Evolutionary conservation across 1,140 invertebrate species (phyloP), one percentile per base, ranked within the genome.

Genomic region (Bombyx mandarina): DNA sequence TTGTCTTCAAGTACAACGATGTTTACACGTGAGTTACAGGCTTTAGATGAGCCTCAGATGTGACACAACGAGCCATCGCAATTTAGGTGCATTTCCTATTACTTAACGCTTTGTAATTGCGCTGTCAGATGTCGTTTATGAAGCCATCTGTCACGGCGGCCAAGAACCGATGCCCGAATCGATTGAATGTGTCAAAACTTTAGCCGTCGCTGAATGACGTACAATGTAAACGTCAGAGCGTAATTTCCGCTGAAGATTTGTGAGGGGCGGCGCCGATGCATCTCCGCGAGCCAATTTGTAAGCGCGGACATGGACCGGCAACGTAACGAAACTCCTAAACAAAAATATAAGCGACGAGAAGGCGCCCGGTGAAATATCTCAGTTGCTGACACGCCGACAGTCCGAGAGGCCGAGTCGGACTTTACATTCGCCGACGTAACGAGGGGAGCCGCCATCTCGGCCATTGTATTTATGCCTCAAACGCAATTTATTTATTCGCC

Each of bases 401-500:
- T 76, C 71, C 73, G 70, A 73, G 75, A 64, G 69, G 72, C 75
- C 62, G 69, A 22, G 69, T 71, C 75, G 71, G 72, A 83, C 77
- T 84, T 80, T 82, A 80, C 73, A 81, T 75, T 82, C 74, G 75
- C 83, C 81, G 82, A 80, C 77, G 73, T 86, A 84, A 86, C 81
- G 81, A 86, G 77, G 66, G 73, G 62, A 74, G 77, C 82, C 74
- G 77, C 76, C 73, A 68, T 64, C 66, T 67, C 69, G 69, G 71
- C 82, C 81, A 86, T 86, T 84, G 83, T 86, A 86, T 84, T 83
- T 84, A 80, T 84, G 80, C 79, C 71, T 82, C 62, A 75, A 71
- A 76, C 75, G 71, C 77, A 77, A 84, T 85, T 84, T 86, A 86
- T 84, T 82, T 82, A 84, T 84, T 86, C 80, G 83, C 74, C 77